A percentile compares a stretch with the other conserved stretches of the same genome.
Conservation (phyloP, 2,888 invertebrate genomes). For the Gastracanthus pulcherrimus region DNA sequence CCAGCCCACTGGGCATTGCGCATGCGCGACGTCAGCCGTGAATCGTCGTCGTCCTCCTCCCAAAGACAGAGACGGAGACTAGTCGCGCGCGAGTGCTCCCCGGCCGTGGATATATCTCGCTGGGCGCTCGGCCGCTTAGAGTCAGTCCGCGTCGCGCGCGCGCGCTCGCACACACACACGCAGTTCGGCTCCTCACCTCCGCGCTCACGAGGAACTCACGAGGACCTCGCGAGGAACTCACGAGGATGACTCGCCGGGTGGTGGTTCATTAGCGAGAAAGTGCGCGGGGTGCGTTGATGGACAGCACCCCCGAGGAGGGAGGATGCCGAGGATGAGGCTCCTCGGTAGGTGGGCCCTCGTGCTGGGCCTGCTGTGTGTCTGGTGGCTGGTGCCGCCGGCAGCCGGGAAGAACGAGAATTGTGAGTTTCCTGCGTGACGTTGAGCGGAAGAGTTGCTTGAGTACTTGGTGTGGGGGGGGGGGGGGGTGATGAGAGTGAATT, state of each 20-base stretch:
- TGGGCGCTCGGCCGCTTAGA: no score
- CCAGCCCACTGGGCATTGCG: neutral
- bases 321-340: conserved; percentile 59
- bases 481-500: no score
- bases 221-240: no score
- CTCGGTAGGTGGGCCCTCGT: conserved; percentile 57
- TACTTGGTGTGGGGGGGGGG: no score
- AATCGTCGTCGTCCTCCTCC: conserved; percentile 35
- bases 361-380: conserved; percentile 59
- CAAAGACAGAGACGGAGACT: no score
- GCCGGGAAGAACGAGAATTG: conserved; percentile 69
- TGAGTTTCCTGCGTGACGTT: conserved; percentile 64
- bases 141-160: conserved; percentile 11
- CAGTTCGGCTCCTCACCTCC: conserved; percentile 9
- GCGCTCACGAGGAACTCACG: no score
- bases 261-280: no score
- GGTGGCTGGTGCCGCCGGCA: conserved; percentile 59
- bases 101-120: conserved; percentile 58
- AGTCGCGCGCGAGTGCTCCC: conserved; percentile 50
- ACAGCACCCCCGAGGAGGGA: neutral
- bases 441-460: no score
- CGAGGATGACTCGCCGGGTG: neutral
- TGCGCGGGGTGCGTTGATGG: no score
- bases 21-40: neutral
- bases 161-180: neutral